Conservation (phyloP, 1,140 invertebrate genomes). For the Batillaria attramentaria region DNA sequence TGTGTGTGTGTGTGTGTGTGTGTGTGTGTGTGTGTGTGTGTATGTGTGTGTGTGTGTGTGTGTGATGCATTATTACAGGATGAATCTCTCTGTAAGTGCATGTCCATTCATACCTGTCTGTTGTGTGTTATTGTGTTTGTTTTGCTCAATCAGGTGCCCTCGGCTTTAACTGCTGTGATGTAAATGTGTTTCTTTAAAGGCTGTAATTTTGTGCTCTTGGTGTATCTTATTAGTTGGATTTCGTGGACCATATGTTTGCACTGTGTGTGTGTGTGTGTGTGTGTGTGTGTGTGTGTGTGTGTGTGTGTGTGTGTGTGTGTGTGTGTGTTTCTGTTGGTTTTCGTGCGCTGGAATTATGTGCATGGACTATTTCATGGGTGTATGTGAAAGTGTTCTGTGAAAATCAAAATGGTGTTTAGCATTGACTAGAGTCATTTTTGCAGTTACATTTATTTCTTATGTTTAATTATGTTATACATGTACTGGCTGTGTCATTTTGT, state of each 20-base stretch:
- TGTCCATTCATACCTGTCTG: no score
- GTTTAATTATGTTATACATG: background rate
- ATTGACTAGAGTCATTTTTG: background rate
- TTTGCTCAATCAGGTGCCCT: no score
- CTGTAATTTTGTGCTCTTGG: no score
- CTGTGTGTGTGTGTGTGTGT: background rate
- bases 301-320: background rate
- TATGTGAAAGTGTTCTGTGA: background rate
- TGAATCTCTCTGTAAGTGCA: no score
- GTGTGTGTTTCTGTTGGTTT: conserved; percentile 13
- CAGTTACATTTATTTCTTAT: background rate
- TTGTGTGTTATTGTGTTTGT: no score
- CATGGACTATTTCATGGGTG: background rate
- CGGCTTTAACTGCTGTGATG: no score
- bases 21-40: background rate
- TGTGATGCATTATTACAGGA: no score
- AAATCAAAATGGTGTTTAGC: background rate
- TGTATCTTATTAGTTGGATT: no score
- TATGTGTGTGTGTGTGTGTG: background rate
- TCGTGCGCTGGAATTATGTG: background rate
- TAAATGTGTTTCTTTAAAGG: no score
- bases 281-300: background rate
- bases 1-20: background rate
- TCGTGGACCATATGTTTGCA: background rate
- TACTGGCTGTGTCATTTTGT: background rate